Base-by-base conservation (phyloP, 1,140 invertebrate species). In the Teleogryllus occipitalis region DNA sequence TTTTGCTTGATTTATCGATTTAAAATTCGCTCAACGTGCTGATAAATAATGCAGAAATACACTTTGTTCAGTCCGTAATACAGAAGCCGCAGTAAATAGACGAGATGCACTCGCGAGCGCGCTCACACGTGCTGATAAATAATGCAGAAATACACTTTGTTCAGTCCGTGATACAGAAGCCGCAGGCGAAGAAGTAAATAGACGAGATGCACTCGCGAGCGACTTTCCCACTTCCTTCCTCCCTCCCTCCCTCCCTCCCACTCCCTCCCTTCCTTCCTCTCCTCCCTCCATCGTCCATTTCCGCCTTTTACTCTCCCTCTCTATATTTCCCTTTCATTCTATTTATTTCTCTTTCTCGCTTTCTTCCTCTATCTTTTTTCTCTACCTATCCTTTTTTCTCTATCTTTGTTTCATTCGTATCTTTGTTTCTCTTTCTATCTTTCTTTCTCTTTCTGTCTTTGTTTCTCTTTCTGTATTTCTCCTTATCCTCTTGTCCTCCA, bases 341-440 rank as follows among this genome's bases (percentile, higher is more conserved):
- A 21, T 22, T 75, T 75, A 8, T 75, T 75, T 75, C 22, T 75
- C 27, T 75, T 75, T 75, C 22, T 75, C 22, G 10, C 27, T 75
- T 75, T 75, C 22, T 75, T 75, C 27, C 22, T 75, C 27, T 22
- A 12, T 75, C 22, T 22, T 75, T 75, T 75, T 14, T 14, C 22
- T 75, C 22, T 75, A 12, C 27, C 27, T 75, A 12, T 14, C 8
- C 22, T 75, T 75, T 22, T 75, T 75, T 22, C 22, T 14, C 27
- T 22, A 21, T 22, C 8, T 75, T 75, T 75, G 12, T 75, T 22
- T 14, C 22, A 12, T 75, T 75, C 27, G 8, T 75, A 8, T 75
- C 8, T 75, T 75, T 75, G 10, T 22, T 75, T 75, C 22, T 75
- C 8, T 75, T 22, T 75, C 22, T 75, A 21, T 75, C 27, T 75